Evolutionary conservation across 1,140 invertebrate species (phyloP).

Genomic region (Probaryconus sp.): DNA sequence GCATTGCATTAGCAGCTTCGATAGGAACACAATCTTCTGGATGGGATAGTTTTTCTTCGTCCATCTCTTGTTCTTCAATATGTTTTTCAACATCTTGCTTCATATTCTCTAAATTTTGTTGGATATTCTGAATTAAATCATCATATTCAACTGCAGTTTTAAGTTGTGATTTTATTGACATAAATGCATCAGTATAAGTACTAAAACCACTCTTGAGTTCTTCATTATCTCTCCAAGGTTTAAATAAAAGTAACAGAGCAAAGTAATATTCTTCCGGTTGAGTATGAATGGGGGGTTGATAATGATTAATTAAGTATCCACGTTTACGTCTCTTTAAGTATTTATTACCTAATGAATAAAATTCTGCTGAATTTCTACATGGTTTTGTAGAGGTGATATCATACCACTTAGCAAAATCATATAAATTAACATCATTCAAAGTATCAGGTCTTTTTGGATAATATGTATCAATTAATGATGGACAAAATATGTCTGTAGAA

Average conservation of each 20-base stretch:
- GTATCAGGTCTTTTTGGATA: too few relatives aligned
- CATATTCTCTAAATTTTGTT: conserved; percentile 45
- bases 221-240: conserved; percentile 60
- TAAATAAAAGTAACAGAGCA: conserved; percentile 62
- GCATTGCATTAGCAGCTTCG: conserved; percentile 55
- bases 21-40: conserved; percentile 32
- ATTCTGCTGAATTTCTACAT: conserved; percentile 10
- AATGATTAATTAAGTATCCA: conserved; percentile 62
- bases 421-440: neutral
- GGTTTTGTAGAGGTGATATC: neutral
- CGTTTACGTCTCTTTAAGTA: conserved; percentile 56
- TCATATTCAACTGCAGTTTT: conserved; percentile 57
- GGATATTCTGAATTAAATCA: conserved; percentile 42
- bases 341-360: conserved; percentile 17
- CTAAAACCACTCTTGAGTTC: conserved; percentile 42
- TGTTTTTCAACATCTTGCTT: conserved; percentile 45
- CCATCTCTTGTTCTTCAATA: conserved; percentile 28
- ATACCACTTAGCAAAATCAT: conserved; percentile 29
- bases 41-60: conserved; percentile 8
- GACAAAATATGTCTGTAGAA: too few relatives aligned
- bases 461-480: too few relatives aligned
- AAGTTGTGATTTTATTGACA: conserved; percentile 23
- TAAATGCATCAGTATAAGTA: conserved; percentile 61
- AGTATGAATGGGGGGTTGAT: conserved; percentile 44
- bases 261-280: conserved; percentile 64